phyloP scores from a whole-genome alignment of 2,888 invertebrate species.

The Eudemis profundana region DNA sequence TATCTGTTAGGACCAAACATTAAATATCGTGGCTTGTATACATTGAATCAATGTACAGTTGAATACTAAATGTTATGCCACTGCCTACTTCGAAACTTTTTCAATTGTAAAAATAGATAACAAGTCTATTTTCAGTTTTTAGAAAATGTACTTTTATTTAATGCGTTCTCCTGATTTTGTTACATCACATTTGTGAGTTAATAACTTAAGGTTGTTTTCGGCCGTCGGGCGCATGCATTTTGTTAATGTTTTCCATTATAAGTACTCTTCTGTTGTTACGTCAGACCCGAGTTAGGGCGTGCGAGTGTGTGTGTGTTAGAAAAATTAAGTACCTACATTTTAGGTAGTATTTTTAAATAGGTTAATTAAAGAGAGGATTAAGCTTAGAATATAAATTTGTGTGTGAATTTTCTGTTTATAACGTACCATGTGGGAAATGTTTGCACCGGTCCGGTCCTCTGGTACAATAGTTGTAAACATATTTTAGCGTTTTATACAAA shows the following conservation, averaged over 20 bases:
- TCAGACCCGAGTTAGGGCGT: conserved; percentile 60
- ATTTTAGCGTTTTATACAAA: conserved; percentile 83
- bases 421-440: conserved; percentile 69
- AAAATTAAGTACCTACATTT: conserved; percentile 75
- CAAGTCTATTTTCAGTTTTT: conserved; percentile 52
- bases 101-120: conserved; percentile 57
- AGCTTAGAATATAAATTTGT: conserved; percentile 82
- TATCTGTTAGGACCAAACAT: conserved; percentile 69
- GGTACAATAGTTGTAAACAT: conserved; percentile 79
- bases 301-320: conserved; percentile 76
- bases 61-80: conserved; percentile 60
- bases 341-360: conserved; percentile 78
- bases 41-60: conserved; percentile 54
- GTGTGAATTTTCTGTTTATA: conserved; percentile 82
- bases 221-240: conserved; percentile 56
- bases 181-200: conserved; percentile 59
- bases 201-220: conserved; percentile 55
- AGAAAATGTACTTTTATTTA: conserved; percentile 46
- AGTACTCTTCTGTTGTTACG: conserved; percentile 64
- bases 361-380: conserved; percentile 73
- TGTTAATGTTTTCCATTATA: conserved; percentile 68
- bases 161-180: conserved; percentile 51
- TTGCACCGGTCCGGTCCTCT: conserved; percentile 68
- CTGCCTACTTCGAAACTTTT: conserved; percentile 60
- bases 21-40: conserved; percentile 46